These are phyloP conservation scores for Andrena trimmerana DNA, from an alignment of 2,888 invertebrate species.

Conservation along the genomic window DNA sequence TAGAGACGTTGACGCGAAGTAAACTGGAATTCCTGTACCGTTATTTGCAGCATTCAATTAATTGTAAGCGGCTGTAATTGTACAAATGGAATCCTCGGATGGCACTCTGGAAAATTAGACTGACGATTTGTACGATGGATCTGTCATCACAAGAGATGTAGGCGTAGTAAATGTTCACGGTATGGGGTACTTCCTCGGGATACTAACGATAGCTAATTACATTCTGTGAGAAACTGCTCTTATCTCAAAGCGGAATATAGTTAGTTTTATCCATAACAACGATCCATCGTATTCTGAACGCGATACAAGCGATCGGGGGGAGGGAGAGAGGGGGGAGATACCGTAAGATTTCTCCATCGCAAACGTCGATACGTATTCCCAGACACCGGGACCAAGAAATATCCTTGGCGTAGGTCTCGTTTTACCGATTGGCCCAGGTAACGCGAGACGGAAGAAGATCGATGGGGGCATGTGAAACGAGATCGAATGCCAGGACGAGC, in stretches of 20 bases:
- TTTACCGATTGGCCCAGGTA: constrained; percentile 47
- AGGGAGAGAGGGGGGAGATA: not conserved
- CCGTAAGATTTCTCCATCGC: constrained; percentile 23
- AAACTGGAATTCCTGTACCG: not conserved
- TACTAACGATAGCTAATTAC: too few relatives aligned
- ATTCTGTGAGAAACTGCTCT: too few relatives aligned
- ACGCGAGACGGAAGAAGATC: constrained; percentile 63
- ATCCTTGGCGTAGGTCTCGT: constrained; percentile 44
- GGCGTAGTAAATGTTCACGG: too few relatives aligned
- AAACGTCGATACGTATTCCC: constrained; percentile 24
- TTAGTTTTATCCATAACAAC: not conserved
- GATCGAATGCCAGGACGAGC: constrained; percentile 41
- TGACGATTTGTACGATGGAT: not conserved
- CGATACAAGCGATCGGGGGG: not conserved
- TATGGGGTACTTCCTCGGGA: too few relatives aligned
- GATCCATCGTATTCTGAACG: not conserved
- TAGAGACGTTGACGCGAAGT: not conserved
- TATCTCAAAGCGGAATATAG: too few relatives aligned
- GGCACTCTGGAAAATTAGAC: not conserved
- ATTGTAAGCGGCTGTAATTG: not conserved
- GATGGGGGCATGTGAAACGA: constrained; percentile 62
- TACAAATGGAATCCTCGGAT: not conserved
- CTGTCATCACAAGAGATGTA: too few relatives aligned
- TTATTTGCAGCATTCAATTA: not conserved
- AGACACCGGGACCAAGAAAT: constrained; percentile 4